Base-by-base conservation (phyloP, 1,140 invertebrate species). In the Temnothorax longispinosus region DNA sequence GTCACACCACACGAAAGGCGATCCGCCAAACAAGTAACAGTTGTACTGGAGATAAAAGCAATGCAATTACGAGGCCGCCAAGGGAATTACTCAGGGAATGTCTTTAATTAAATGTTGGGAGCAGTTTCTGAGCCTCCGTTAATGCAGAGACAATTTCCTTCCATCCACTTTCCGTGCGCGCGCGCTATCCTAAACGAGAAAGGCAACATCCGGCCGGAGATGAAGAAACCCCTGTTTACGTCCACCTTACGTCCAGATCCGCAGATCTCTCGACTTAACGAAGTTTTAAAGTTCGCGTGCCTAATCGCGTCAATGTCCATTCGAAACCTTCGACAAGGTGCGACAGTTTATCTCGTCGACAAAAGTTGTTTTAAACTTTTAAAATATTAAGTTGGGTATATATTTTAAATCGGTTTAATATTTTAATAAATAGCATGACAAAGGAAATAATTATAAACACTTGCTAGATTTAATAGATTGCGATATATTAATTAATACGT, bases 21-120 rank as follows among this genome's bases (percentile, higher is more conserved):
- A 89, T 67, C 92, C 89, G 90, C 77, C 92, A 94, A 94, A 94
- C 93, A 93, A 94, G 94, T 94, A 94, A 94, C 94, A 62, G 32
- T 54, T 71, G 72, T 75, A 75, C 54, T 60, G 54, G 54, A 75
- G 72, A 75, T 75, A 75, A 77, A 62, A 77, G 74, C 71, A 58
- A 77, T 41, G 74, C 74, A 54, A 74, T 69, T 78, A 78, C 80
- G 69, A 84, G 86, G 90, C 93, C 91, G 90, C 91, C 86, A 82
- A 80, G 90, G 90, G 93, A 94, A 94, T 94, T 94, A 94, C 92
- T 94, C 92, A 94, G 93, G 92, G 93, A 94, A 94, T 94, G 93
- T 93, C 93, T 95, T 95, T 94, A 95, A 95, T 95, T 95, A 95
- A 95, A 95, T 94, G 94, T 94, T 94, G 93, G 94, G 92, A 94